Percentiles rank a stretch among this genome's conserved stretches.
Evolutionary conservation across 2,113 vertebrate species (phyloP).

Genomic region (Sclerurus mexicanus): DNA sequence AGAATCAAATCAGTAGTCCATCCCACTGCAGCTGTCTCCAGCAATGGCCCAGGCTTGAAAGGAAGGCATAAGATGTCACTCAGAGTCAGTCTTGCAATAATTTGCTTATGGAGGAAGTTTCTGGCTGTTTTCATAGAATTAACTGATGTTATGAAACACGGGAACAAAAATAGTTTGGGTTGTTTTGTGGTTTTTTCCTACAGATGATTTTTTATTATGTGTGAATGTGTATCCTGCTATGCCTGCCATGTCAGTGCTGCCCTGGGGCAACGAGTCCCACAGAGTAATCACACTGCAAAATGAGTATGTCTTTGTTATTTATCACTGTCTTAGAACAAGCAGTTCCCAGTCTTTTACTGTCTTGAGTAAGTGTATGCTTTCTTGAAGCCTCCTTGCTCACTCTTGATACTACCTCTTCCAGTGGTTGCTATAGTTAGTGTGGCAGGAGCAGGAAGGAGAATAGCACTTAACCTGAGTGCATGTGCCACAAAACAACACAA

Average conservation of each 20-base stretch:
- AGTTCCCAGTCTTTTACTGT: not conserved
- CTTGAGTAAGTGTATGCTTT: not conserved
- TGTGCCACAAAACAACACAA: not conserved
- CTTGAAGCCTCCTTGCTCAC: not conserved
- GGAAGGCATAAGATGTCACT: not conserved
- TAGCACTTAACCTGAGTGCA: rapidly evolving
- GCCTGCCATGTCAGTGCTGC: not conserved
- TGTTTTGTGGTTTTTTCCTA: not conserved
- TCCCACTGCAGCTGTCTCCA: constrained; percentile 20
- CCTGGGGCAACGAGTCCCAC: not conserved
- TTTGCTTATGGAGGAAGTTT: constrained; percentile 9
- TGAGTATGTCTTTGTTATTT: constrained; percentile 6
- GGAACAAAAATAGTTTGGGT: not conserved
- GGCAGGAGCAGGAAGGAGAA: not conserved
- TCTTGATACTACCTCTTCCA: not conserved
- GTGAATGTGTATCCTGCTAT: not conserved
- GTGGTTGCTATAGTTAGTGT: not conserved
- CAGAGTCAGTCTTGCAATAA: constrained; percentile 9
- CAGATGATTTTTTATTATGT: not conserved
- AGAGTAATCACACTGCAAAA: constrained; percentile 5
- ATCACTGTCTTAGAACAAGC: not conserved
- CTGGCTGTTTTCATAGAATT: constrained; percentile 32
- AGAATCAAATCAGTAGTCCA: constrained; percentile 35
- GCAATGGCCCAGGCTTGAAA: not conserved
- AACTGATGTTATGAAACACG: not conserved